Conservation (phyloP, 1,140 invertebrate genomes). For the Calephelis nemesis region DNA sequence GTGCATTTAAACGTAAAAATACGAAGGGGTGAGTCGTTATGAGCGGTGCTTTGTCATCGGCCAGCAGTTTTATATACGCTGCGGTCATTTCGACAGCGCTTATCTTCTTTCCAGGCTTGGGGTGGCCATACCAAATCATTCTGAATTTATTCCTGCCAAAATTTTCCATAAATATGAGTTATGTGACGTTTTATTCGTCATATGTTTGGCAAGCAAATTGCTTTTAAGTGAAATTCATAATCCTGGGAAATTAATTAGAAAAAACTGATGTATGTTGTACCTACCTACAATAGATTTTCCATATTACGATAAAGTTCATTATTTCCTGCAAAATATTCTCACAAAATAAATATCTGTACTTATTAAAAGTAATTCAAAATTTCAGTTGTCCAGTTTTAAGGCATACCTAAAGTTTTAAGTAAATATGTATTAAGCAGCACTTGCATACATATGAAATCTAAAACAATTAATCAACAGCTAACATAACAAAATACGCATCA, state of each 20-base stretch:
- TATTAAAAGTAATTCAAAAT: too few species aligned
- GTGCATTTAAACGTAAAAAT: slow-evolving; percentile 54
- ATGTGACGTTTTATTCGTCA: slow-evolving; percentile 12
- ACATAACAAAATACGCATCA: slow-evolving; percentile 12
- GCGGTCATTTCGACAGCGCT: slow-evolving; percentile 41
- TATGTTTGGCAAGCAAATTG: background rate
- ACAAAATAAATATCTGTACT: too few species aligned
- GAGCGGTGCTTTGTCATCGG: slow-evolving; percentile 50
- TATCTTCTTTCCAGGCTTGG: slow-evolving; percentile 38
- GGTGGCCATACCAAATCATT: slow-evolving; percentile 32
- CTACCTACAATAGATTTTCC: too few species aligned
- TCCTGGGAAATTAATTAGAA: too few species aligned
- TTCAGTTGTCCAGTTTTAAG: too few species aligned
- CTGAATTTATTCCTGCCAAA: slow-evolving; percentile 18
- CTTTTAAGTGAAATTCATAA: background rate
- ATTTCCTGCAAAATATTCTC: too few species aligned
- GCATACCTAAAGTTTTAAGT: too few species aligned
- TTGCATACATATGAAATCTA: background rate
- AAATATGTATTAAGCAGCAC: too few species aligned
- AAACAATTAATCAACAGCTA: slow-evolving; percentile 3
- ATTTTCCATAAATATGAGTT: slow-evolving; percentile 17
- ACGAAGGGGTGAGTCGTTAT: slow-evolving; percentile 44
- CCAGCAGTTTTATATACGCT: slow-evolving; percentile 46
- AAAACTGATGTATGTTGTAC: too few species aligned
- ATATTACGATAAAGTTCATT: too few species aligned